Percentiles rank a stretch among this genome's conserved stretches.
Evolutionary conservation across 2,113 vertebrate species (phyloP).

Genomic region (Syngnathoides biaculeatus): DNA sequence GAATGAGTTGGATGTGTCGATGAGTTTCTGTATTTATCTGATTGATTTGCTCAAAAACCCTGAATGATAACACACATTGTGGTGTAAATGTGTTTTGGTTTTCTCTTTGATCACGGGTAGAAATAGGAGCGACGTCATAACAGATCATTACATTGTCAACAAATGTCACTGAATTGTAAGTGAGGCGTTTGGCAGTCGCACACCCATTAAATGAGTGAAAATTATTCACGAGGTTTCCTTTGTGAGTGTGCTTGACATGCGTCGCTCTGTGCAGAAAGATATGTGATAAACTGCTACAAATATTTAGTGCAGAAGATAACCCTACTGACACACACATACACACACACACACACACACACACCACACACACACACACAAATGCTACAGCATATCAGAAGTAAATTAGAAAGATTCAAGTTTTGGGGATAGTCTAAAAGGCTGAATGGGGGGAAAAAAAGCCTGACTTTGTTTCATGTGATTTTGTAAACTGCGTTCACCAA

Average conservation of each 20-base stretch:
- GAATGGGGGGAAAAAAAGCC: too few species aligned
- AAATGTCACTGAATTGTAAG: background rate
- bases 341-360: too few species aligned
- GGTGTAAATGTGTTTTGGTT: constrained; percentile 2
- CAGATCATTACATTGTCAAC: background rate
- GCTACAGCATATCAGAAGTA: constrained; percentile 16
- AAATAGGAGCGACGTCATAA: background rate
- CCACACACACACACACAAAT: constrained; percentile 23
- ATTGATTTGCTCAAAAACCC: background rate
- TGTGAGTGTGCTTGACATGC: constrained; percentile 46
- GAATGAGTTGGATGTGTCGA: background rate
- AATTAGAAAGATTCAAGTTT: constrained; percentile 2
- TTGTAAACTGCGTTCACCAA: too few species aligned
- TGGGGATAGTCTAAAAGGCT: too few species aligned
- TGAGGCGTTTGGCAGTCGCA: constrained; percentile 22
- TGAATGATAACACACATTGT: background rate
- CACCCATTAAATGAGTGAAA: constrained; percentile 52
- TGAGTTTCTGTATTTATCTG: background rate
- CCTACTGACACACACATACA: too few species aligned
- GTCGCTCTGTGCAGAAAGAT: constrained; percentile 26
- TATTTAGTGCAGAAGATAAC: background rate
- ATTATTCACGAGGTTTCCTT: constrained; percentile 23
- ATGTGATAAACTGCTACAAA: constrained; percentile 21
- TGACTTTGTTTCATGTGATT: too few species aligned
- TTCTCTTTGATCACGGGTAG: background rate